These are phyloP conservation scores for Lepetodrilus schrolli DNA, from an alignment of 2,888 invertebrate species.

Conservation along the genomic window DNA sequence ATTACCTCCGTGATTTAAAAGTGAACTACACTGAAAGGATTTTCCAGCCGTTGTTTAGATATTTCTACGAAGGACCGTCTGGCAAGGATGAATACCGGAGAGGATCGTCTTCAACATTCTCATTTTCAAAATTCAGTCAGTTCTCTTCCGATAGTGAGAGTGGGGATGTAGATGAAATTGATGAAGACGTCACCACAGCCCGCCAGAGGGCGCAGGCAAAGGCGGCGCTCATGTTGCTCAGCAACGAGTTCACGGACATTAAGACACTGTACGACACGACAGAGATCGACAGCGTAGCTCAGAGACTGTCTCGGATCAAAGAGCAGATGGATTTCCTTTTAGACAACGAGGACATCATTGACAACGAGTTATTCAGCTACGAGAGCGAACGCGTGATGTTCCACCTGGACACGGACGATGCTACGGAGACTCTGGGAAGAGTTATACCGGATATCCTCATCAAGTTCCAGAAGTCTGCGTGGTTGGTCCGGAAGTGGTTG, in stretches of 20 bases:
- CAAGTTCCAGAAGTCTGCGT: slow-evolving; percentile 61
- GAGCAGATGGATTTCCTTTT: slow-evolving; percentile 58
- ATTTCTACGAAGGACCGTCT: slow-evolving; percentile 54
- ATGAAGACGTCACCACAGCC: slow-evolving; percentile 36
- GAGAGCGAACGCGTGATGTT: slow-evolving; percentile 58
- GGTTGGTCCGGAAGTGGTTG: slow-evolving; percentile 61
- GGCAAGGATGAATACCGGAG: slow-evolving; percentile 47
- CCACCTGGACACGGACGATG: slow-evolving; percentile 53
- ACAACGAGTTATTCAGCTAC: slow-evolving; percentile 53
- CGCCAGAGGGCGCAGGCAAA: slow-evolving; percentile 53
- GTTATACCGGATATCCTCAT: slow-evolving; percentile 63
- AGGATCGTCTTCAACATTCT: slow-evolving; percentile 48
- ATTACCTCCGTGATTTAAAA: slow-evolving; percentile 57
- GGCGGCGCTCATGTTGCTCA: slow-evolving; percentile 55
- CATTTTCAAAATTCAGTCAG: slow-evolving; percentile 54
- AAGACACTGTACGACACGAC: slow-evolving; percentile 62
- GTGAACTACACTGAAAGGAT: slow-evolving; percentile 60
- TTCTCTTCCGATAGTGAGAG: slow-evolving; percentile 46
- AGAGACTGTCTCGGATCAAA: slow-evolving; percentile 57
- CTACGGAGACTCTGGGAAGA: slow-evolving; percentile 52
- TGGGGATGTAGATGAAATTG: slow-evolving; percentile 43
- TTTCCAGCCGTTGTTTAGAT: slow-evolving; percentile 60
- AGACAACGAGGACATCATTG: slow-evolving; percentile 57
- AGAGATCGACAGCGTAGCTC: slow-evolving; percentile 58
- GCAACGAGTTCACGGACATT: slow-evolving; percentile 60